Base-by-base conservation (phyloP, 2,113 vertebrate species). In the Chunga burmeisteri region DNA sequence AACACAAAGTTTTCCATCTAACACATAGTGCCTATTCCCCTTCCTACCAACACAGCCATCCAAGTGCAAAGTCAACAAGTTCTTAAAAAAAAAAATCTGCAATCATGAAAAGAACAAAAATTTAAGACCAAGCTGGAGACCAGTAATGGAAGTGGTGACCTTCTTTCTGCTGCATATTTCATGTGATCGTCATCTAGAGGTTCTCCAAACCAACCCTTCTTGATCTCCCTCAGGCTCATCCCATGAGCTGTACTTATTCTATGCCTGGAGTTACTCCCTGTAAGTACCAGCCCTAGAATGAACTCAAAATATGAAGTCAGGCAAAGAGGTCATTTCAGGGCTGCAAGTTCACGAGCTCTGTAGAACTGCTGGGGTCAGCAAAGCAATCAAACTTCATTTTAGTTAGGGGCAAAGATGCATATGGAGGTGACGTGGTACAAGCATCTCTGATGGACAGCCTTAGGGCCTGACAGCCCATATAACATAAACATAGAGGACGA, bases 401-500 rank as follows among this genome's bases (percentile, higher is more conserved):
- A 36, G 27, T 38, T 20, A 12, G 30, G 49, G 44, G 26, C 29
- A 42, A 56, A 73, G 44, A 6, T 14, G 23, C 10, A 2, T 9
- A 16, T 4, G 65, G 71, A 38, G 47, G 20, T 36, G 25, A 38
- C 0, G 2, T 44, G 52, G 40, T 38, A 65, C 12, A 47, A 77
- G 26, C 42, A 53, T 7, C 72, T 46, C 59, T 42, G 49, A 40
- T 1, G 7, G 36, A 46, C 55, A 56, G 36, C 34, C 49, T 20
- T 46, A 50, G 36, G 52, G 53, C 25, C 42, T 27, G 29, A 30
- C 15, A 32, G 38, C 13, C 79, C 26, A 10, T 5, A 9, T 6
- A n/a, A 50, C 1, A 0, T 8, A 26, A 62, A 52, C 10, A 9
- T 1, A 16, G 1, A 36, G 30, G 30, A 40, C 11, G n/a, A 34